Percentiles rank a stretch among this genome's conserved stretches.
Evolutionary conservation across 1,140 invertebrate species (phyloP).

Genomic region (Formica selysi): DNA sequence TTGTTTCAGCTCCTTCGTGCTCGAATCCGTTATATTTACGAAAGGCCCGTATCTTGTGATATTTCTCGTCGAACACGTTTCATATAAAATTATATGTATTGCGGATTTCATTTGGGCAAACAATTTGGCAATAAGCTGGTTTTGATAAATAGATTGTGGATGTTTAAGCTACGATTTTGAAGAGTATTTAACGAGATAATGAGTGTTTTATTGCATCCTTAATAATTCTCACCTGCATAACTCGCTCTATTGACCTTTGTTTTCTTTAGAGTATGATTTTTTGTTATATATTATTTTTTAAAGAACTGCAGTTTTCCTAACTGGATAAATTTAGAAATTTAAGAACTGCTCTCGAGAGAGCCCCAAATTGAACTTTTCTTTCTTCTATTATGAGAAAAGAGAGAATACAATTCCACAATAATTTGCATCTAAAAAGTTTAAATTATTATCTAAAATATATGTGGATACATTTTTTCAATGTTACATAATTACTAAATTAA

Average conservation of each 20-base stretch:
- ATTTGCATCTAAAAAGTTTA: not conserved
- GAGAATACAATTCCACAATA: not conserved
- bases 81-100: no score
- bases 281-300: not conserved
- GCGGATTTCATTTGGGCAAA: no score
- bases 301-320: conserved; percentile 14
- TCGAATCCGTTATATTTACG: not conserved
- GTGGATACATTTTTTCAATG: not conserved
- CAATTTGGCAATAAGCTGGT: no score
- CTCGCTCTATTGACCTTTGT: not conserved
- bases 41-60: conserved; percentile 4
- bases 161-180: no score
- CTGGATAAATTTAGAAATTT: not conserved
- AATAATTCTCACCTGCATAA: not conserved
- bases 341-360: not conserved
- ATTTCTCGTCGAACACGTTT: no score
- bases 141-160: no score
- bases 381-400: not conserved
- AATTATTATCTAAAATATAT: not conserved
- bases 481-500: not conserved
- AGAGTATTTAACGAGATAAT: no score
- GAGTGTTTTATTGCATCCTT: no score
- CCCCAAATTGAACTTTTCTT: conserved; percentile 4
- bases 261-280: not conserved
- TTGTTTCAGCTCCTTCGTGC: conserved; percentile 8